Evolutionary conservation across 2,797 vertebrate species (phyloP), one percentile per base, ranked within the genome.

Genomic region (Ctenosaura bakeri): DNA sequence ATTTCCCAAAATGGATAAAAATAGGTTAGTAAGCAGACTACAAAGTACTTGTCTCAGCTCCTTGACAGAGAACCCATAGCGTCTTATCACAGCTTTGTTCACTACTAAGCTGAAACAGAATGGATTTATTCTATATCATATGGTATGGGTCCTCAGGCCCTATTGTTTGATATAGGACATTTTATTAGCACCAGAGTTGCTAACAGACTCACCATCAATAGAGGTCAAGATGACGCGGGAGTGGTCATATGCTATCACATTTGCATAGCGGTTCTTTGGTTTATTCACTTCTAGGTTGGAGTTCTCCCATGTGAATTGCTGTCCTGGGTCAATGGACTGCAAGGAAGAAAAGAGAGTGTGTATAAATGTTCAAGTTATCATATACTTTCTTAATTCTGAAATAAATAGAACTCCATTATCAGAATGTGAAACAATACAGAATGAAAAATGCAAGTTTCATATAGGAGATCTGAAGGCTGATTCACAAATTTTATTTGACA

Each of bases 271-370:
- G 92, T 99, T 99, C 97, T 99, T 99, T 24, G 99, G 98, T 96
- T 99, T 99, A 95, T 99, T 99, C 93, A 99, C 98, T 94, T 99
- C 99, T 92, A 99, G 97, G 97, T 99, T 99, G 89, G 99, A 99
- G 93, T 99, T 98, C 95, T 99, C 98, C 99, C 99, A 99, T 0
- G 99, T 99, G 96, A 99, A 99, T 97, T 99, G 98, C 96, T 99
- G 99, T 46, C 98, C 98, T 0, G 99, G 98, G 94, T 99, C 99
- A 90, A 99, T 96, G 90, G 98, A 99, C 99, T 99, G 94, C n/a
- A 89, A 92, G 83, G 64, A 69, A 90, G 64, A 91, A 90, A 64
- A 38, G 14, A 54, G 62, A 79, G 76, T 4, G 6, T 76, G 71
- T 83, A 88, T 38, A 69, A 71, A 13, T 16, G 77, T 84, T 71